A percentile compares a stretch with the other conserved stretches of the same genome.
Conservation (phyloP, 2,888 invertebrate genomes). For the Plagiodera versicolora region DNA sequence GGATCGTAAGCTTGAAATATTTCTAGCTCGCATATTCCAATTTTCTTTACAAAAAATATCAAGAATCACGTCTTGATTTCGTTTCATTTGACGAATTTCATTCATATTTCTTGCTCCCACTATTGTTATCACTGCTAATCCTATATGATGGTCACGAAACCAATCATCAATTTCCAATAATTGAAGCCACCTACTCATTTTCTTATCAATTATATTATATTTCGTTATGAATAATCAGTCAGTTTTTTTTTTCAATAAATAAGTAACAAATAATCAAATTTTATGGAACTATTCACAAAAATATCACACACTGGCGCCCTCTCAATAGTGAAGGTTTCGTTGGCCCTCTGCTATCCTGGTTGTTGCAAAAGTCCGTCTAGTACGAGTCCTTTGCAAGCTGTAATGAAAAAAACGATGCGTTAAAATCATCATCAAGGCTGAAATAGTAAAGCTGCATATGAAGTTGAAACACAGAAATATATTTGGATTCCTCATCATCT, state of each 20-base stretch:
- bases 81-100: too few species aligned
- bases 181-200: not conserved
- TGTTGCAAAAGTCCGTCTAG: slow-evolving; percentile 29
- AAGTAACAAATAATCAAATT: slow-evolving; percentile 39
- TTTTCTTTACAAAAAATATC: too few species aligned
- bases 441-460: too few species aligned
- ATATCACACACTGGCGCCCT: slow-evolving; percentile 50
- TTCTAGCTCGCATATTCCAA: too few species aligned
- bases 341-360: slow-evolving; percentile 28
- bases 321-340: slow-evolving; percentile 32
- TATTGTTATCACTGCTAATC: too few species aligned
- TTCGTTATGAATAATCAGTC: slow-evolving; percentile 47
- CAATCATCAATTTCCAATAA: not conserved
- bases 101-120: too few species aligned
- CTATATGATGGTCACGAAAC: too few species aligned
- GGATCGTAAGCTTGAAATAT: too few species aligned
- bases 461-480: too few species aligned
- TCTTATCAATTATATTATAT: slow-evolving; percentile 31
- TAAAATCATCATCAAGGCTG: not conserved
- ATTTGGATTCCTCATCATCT: too few species aligned
- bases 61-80: too few species aligned
- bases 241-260: slow-evolving; percentile 38
- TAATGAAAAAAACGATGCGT: slow-evolving; percentile 39
- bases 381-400: slow-evolving; percentile 45
- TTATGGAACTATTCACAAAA: slow-evolving; percentile 48